Conservation (phyloP, 1,140 invertebrate species). For the Papilio polyxenes region DNA sequence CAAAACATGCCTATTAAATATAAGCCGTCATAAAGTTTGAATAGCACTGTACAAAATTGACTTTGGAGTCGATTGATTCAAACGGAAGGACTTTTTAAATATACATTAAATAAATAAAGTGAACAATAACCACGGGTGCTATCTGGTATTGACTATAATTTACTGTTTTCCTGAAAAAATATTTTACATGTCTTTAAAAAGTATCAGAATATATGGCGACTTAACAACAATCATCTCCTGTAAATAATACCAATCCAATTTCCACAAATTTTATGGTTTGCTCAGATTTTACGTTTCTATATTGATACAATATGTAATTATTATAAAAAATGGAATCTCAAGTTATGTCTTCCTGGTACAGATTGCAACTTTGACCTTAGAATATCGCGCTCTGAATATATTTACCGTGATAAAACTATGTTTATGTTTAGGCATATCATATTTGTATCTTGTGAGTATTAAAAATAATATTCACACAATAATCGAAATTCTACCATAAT, state of each 20-base stretch:
- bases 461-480: too few species aligned
- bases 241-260: too few species aligned
- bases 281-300: not conserved
- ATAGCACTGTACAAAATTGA: too few species aligned
- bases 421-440: not conserved
- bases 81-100: too few species aligned
- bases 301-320: not conserved
- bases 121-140: too few species aligned
- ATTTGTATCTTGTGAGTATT: not conserved
- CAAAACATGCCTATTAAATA: not conserved
- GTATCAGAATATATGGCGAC: not conserved
- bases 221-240: too few species aligned
- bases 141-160: not conserved
- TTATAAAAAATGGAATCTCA: not conserved
- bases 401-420: not conserved
- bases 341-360: slow-evolving; percentile 13
- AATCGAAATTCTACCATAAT: too few species aligned
- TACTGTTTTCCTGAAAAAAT: not conserved
- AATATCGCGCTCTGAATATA: not conserved
- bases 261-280: too few species aligned
- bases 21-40: too few species aligned
- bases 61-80: not conserved
- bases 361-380: not conserved
- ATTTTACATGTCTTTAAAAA: not conserved
- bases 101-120: too few species aligned